Evolutionary conservation across 2,888 invertebrate genomes (phyloP).

Genomic region (Lamellibrachia satsuma): DNA sequence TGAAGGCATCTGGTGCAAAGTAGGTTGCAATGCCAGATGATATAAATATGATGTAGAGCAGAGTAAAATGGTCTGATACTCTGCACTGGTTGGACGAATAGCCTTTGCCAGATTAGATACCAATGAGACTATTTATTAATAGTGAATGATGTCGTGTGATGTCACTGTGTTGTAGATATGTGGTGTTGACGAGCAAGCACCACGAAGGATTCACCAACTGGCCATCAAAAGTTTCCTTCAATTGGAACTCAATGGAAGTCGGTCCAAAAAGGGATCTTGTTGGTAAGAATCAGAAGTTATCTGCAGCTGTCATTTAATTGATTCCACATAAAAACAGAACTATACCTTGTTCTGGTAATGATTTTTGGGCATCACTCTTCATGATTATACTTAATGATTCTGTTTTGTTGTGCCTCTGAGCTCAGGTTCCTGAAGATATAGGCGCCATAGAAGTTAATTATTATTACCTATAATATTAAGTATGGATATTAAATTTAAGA

Average conservation of each 20-base stretch:
- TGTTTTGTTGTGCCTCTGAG: too few species aligned
- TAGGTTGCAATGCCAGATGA: conserved; percentile 32
- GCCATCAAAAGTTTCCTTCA: conserved; percentile 83
- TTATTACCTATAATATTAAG: too few species aligned
- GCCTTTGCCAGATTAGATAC: too few species aligned
- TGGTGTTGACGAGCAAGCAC: conserved; percentile 87
- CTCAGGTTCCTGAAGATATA: too few species aligned
- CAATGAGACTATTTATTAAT: too few species aligned
- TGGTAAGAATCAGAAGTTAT: conserved; percentile 65
- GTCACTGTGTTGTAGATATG: conserved; percentile 71
- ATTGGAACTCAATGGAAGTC: conserved; percentile 84
- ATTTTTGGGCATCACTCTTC: too few species aligned
- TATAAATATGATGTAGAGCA: background rate
- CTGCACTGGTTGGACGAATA: background rate
- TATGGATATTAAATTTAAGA: too few species aligned
- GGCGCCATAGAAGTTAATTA: too few species aligned
- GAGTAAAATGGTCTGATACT: background rate
- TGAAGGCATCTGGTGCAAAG: conserved; percentile 85
- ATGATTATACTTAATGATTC: too few species aligned
- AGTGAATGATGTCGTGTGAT: too few species aligned
- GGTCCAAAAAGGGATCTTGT: conserved; percentile 83
- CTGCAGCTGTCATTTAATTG: background rate
- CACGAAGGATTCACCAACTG: conserved; percentile 87
- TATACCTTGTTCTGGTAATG: too few species aligned
- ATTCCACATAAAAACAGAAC: too few species aligned